These are phyloP conservation scores for Homarus gammarus DNA, from an alignment of 2,888 invertebrate genomes.

Conservation along the genomic window DNA sequence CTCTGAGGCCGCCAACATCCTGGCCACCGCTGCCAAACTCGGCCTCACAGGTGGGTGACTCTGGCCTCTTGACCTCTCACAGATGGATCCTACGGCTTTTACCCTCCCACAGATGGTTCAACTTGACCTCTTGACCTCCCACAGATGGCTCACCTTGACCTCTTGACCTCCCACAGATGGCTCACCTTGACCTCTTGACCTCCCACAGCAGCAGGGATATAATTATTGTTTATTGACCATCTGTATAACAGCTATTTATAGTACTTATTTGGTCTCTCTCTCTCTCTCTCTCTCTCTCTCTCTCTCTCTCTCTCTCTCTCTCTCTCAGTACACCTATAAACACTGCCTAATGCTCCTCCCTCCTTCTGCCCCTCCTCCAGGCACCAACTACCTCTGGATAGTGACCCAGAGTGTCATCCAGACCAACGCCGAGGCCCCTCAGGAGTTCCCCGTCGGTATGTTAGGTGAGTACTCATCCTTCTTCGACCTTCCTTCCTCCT, in stretches of 20 bases:
- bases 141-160: no score
- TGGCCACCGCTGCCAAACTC: slow-evolving; percentile 86
- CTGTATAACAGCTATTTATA: no score
- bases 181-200: no score
- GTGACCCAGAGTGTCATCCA: slow-evolving; percentile 94
- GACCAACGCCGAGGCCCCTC: slow-evolving; percentile 80
- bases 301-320: slow-evolving; percentile 30
- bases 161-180: no score
- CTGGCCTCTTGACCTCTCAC: no score
- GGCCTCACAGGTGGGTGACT: slow-evolving; percentile 85
- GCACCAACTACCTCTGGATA: slow-evolving; percentile 96
- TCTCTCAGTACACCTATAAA: neutral
- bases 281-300: slow-evolving; percentile 15
- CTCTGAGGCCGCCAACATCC: slow-evolving; percentile 91
- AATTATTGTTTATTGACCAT: no score
- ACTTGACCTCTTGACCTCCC: no score
- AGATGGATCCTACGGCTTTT: no score
- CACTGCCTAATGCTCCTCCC: no score
- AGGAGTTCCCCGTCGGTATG: slow-evolving; percentile 92
- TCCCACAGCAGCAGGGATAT: no score
- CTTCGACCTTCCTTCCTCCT: no score
- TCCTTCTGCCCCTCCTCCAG: slow-evolving; percentile 47
- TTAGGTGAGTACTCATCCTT: slow-evolving; percentile 82
- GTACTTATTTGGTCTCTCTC: slow-evolving; percentile 10
- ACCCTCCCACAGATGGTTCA: no score